Evolutionary conservation across 2,797 vertebrate genomes (phyloP), one percentile per base, ranked within the genome.

Genomic region (Lacerta viridis): DNA sequence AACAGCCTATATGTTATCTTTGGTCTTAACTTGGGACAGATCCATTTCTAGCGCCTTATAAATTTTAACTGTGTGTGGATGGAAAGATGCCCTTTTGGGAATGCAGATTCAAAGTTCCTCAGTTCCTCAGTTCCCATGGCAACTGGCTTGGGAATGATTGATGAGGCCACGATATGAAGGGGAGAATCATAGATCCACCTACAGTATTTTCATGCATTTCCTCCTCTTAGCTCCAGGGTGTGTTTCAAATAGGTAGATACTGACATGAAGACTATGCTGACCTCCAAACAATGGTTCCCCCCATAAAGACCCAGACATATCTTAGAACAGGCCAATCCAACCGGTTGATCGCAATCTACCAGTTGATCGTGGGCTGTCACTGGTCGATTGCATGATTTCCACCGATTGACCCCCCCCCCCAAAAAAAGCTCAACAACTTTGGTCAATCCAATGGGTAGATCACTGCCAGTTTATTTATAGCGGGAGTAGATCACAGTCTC

Each of bases 61-160:
- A 61, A 82, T 75, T 75, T 87, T 82, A 82, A 87, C 10, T 8
- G 39, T 69, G 69, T 75, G 55, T 82, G 79, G 71, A 46, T 82
- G 79, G 55, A 82, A 87, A 75, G 36, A 46, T 64, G 41, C 71
- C 59, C 23, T 75, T 81, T 64, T 43, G 36, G 25, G 68, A 72
- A 61, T 39, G 13, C 61, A 59, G 78, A 61, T 80, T 71, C 46
- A 41, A 68, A 59, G 17, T 61, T 69, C 36, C 25, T 55, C 15
- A 71, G n/a, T 66, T 79, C 43, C 43, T 55, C 15, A 71, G n/a
- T 77, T 79, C 43, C 43, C 66, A 72, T 72, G 66, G 66, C 61
- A 55, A 87, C 43, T 61, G 64, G 13, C 18, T 72, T 72, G 36
- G 36, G 41, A 80, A 72, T 25, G 46, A 41, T 10, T 72, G 77